Evolutionary conservation across 2,113 vertebrate species (phyloP), one percentile per base, ranked within the genome.

Genomic region (Herpetotheres cachinnans): DNA sequence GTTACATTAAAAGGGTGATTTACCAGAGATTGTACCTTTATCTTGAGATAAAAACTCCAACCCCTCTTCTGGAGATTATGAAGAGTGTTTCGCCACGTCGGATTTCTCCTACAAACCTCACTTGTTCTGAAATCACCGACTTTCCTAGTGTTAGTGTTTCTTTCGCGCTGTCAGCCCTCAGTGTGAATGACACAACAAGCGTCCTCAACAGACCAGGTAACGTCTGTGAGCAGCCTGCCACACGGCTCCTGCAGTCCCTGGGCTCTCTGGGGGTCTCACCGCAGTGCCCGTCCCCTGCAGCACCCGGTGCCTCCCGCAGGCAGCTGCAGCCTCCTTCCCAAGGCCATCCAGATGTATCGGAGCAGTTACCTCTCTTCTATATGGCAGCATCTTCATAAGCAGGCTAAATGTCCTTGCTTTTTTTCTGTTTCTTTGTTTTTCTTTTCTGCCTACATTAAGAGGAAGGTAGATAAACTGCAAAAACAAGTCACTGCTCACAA

Each of bases 201-300:
- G 9, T 8, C 30, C 66, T 6, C 26, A 7, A 1, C 12, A n/a
- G 46, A 2, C 1, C 61, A 4, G n/a, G 29, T 4, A 3, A n/a
- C 2, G 0, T 3, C 46, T 25, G 0, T 4, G 38, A 6, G 38
- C 44, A 27, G 59, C 3, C 7, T 13, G 2, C 21, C 9, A 2
- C 40, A 1, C 1, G 15, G 42, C 12, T 79, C 8, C 62, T 7
- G 49, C 25, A 2, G 13, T 3, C 25, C 56, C 49, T 1, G 3
- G 38, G n/a, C 32, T 52, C 22, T 9, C 9, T 14, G 32, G 61
- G 25, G 36, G 13, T 19, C 19, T 42, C 38, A 1, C 25, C 12
- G 44, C 9, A 8, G 8, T 9, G 26, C 10, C n/a, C 56, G 30
- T 27, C 26, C 34, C 40, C 22, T 16, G 38, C 30, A 36, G 46